phyloP scores from a whole-genome alignment of 1,140 invertebrate species.

The Apis cerana region DNA sequence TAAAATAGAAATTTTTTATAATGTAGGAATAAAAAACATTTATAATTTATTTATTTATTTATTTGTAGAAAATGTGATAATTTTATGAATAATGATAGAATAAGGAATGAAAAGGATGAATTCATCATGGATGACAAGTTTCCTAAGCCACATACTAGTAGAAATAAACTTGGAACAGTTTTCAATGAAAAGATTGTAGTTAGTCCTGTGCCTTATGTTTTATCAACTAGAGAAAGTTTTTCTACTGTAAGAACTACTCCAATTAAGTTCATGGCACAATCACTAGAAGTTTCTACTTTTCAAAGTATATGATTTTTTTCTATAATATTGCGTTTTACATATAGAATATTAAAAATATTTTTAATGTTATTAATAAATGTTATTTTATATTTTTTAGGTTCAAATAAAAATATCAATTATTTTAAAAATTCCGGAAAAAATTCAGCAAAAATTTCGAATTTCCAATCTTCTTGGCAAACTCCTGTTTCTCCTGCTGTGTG shows the following conservation, averaged over 20 bases:
- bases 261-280: conserved; percentile 71
- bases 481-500: conserved; percentile 69
- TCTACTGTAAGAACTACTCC: conserved; percentile 75
- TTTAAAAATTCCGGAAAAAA: conserved; percentile 61
- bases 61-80: conserved; percentile 47
- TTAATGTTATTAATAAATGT: background rate
- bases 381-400: conserved; percentile 53
- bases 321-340: background rate
- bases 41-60: conserved; percentile 22
- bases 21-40: background rate
- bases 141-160: conserved; percentile 52
- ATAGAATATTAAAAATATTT: background rate
- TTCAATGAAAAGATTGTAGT: conserved; percentile 79
- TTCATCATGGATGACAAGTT: conserved; percentile 26
- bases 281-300: conserved; percentile 64
- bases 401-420: conserved; percentile 56
- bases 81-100: conserved; percentile 14
- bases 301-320: conserved; percentile 60
- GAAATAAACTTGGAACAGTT: conserved; percentile 75
- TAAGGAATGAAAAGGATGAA: conserved; percentile 25
- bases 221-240: conserved; percentile 77
- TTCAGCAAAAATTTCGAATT: conserved; percentile 58
- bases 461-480: conserved; percentile 72
- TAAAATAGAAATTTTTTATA: background rate
- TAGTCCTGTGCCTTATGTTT: conserved; percentile 77